Evolutionary conservation across 2,113 vertebrate genomes (phyloP), one percentile per base, ranked within the genome.

Genomic region (Clarias batrachus): DNA sequence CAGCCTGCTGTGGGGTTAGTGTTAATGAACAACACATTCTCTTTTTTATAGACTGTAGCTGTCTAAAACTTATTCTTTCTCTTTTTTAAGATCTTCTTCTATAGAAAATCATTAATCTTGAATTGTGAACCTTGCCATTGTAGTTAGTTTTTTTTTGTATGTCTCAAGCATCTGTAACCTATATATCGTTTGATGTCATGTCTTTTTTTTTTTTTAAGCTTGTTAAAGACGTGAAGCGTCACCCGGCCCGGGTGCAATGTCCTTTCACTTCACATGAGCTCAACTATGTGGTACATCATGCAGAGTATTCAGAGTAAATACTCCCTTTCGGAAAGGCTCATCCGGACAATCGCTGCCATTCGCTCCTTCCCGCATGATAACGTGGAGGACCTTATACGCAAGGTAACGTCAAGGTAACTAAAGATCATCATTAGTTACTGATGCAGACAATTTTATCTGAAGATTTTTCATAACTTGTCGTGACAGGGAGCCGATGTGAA

Each of bases 241-340:
- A 92, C 93, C 93, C 85, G 33, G 83, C 89, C 83, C 3, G 93
- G 95, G 95, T 95, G 95, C 93, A 89, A 96, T 96, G 95, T 89
- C 93, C 92, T 90, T 94, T 93, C 85, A 92, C 91, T 91, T 93
- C 94, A 92, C 91, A 95, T 96, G 95, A 96, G 95, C 93, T 96
- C 95, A 93, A 96, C 93, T 93, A 94, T 95, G 95, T 95, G 94
- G 95, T 97, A 97, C 95, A 96, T 97, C 92, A 99, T 99, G 98
- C 97, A 98, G 94, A 97, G 96, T 94, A 96, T 98, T 94, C 97
- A 98, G 91, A 98, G 97, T 95, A 99, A 98, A 92, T 97, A 97
- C 91, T 98, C 98, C 19, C 94, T 99, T 92, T 98, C 97, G 0
- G 98, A 99, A 93, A 94, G 97, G 81, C 95, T 99, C 41, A 99